phyloP scores from a whole-genome alignment of 2,888 invertebrate species.

The Drosophila nr. perissopoda region DNA sequence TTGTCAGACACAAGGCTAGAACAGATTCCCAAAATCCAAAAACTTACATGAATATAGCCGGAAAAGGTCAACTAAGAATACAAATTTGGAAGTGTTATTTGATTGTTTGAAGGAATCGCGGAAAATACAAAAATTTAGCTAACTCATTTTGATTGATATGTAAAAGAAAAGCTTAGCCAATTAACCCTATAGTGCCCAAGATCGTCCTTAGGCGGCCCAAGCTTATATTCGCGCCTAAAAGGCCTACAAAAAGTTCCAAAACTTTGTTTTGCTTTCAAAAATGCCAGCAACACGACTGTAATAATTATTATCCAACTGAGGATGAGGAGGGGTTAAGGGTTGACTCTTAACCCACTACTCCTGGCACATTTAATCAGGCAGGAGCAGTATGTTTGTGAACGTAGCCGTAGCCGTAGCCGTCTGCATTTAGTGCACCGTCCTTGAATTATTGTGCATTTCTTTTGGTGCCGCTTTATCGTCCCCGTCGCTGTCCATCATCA shows the following conservation, averaged over 20 bases:
- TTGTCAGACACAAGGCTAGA: no score
- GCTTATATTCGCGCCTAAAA: not conserved
- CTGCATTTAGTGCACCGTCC: constrained; percentile 3
- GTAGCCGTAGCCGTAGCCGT: not conserved
- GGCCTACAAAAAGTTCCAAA: not conserved
- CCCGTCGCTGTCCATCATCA: constrained; percentile 15
- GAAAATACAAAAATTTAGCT: not conserved
- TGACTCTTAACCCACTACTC: not conserved
- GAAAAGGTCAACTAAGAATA: not conserved
- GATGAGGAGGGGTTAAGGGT: rapidly evolving
- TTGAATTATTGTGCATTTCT: constrained; percentile 20
- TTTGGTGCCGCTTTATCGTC: not conserved
- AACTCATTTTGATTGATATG: not conserved
- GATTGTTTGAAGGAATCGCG: not conserved
- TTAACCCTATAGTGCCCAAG: not conserved
- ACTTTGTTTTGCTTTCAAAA: not conserved
- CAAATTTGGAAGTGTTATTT: not conserved
- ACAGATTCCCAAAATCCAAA: no score
- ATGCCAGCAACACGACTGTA: not conserved
- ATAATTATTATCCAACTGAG: not conserved
- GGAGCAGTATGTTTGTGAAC: not conserved
- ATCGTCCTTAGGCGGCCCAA: not conserved
- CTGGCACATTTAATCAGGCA: not conserved
- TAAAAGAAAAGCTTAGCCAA: not conserved
- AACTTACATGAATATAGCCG: not conserved